Percentiles rank a stretch among this genome's conserved stretches.
Conservation (phyloP, 2,113 vertebrate genomes). For the Sebastes fasciatus region DNA sequence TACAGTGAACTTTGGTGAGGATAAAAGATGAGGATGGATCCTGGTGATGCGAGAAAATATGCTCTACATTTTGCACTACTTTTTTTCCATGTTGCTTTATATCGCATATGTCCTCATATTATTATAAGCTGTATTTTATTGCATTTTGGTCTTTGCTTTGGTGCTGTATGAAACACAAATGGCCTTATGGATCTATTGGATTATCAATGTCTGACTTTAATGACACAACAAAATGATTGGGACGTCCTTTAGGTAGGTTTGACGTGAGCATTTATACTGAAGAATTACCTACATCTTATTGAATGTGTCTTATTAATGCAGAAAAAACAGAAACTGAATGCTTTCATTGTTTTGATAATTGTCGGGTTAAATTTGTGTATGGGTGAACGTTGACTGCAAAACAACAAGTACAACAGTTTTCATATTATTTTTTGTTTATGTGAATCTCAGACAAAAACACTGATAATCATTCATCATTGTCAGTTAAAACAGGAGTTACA, state of each 20-base stretch:
- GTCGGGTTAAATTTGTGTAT: background rate
- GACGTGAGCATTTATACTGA: background rate
- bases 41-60: background rate
- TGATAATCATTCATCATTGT: background rate
- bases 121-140: background rate
- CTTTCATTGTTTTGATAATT: background rate
- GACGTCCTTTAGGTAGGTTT: background rate
- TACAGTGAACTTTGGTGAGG: background rate
- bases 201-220: background rate
- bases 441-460: conserved; percentile 18
- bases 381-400: background rate
- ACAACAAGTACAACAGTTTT: background rate
- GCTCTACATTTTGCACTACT: conserved; percentile 17
- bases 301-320: background rate
- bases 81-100: background rate
- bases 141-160: background rate
- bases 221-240: background rate
- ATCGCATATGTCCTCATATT: background rate
- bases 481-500: background rate
- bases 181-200: background rate
- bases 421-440: conserved; percentile 1
- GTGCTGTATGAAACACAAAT: background rate
- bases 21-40: background rate
- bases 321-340: background rate
- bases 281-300: background rate